Evolutionary conservation across 2,113 vertebrate genomes (phyloP).

Genomic region (Myxocyprinus asiaticus): DNA sequence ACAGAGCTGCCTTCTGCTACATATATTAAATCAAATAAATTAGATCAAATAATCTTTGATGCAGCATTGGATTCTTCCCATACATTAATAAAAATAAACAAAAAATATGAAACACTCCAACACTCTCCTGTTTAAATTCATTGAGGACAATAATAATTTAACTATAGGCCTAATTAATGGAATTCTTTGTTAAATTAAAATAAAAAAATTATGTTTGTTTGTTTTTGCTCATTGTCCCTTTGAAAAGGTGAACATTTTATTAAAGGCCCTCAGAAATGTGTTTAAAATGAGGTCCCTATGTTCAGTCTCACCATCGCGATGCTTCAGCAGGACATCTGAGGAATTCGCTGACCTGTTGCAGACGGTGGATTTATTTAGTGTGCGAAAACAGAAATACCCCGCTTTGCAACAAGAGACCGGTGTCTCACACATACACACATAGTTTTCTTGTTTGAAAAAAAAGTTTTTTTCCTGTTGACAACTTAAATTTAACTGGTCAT

Average conservation of each 20-base stretch:
- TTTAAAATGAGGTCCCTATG: background rate
- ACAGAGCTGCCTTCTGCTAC: background rate
- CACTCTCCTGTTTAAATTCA: no score
- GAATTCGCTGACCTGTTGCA: slow-evolving; percentile 59
- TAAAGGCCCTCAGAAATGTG: background rate
- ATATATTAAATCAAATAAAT: background rate
- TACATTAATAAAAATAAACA: no score
- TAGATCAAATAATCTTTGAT: no score
- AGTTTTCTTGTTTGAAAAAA: background rate
- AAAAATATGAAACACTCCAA: no score
- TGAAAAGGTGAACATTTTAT: background rate
- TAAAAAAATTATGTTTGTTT: no score
- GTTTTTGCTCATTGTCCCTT: no score
- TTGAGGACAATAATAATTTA: no score
- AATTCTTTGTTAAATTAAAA: no score
- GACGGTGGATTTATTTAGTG: slow-evolving; percentile 57
- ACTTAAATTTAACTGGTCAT: background rate
- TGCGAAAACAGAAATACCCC: slow-evolving; percentile 56
- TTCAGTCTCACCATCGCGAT: background rate
- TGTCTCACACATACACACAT: background rate
- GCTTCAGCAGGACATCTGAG: slow-evolving; percentile 23
- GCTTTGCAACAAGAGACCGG: slow-evolving; percentile 49
- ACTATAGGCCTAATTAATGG: no score
- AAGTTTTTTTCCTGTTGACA: background rate
- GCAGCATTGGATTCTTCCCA: no score